Conservation (phyloP, 2,888 invertebrate species). For the Drosophila bunnanda region DNA sequence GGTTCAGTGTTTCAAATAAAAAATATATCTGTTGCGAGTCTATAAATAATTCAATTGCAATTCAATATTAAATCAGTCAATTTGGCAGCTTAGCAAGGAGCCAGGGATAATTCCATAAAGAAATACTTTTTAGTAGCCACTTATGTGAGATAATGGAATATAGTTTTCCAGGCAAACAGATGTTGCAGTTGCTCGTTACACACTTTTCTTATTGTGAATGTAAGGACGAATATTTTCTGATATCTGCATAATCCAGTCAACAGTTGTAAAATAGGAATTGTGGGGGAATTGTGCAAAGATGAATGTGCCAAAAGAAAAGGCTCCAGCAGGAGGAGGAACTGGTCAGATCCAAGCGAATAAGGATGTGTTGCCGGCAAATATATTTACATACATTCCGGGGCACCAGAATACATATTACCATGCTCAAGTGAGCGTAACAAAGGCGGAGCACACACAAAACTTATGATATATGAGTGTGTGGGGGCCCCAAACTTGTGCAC, state of each 20-base stretch:
- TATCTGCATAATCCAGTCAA: conserved; percentile 29
- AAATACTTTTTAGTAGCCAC: conserved; percentile 2
- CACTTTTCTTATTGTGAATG: not conserved
- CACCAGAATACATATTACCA: conserved; percentile 33
- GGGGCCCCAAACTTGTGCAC: conserved; percentile 43
- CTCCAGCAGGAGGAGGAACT: not conserved
- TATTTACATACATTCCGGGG: conserved; percentile 40
- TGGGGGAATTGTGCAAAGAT: conserved; percentile 12
- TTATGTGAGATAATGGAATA: conserved; percentile 4
- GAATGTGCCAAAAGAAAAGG: conserved; percentile 11
- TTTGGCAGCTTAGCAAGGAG: conserved; percentile 8
- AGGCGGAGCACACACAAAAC: conserved; percentile 43
- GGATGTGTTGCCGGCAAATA: conserved; percentile 14
- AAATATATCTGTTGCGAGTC: not conserved
- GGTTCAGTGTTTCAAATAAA: conserved; percentile 18
- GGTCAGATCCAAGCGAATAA: not conserved
- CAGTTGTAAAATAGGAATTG: conserved; percentile 30
- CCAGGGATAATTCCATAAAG: conserved; percentile 9
- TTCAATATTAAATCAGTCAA: conserved; percentile 6
- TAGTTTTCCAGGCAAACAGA: conserved; percentile 14
- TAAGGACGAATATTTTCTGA: not conserved
- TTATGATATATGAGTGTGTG: conserved; percentile 48
- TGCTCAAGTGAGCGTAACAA: conserved; percentile 50
- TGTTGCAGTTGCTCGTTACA: conserved; percentile 2
- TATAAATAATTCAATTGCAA: conserved; percentile 8